These are phyloP conservation scores for Apamea sordens DNA, from an alignment of 2,888 invertebrate genomes.

Conservation along the genomic window DNA sequence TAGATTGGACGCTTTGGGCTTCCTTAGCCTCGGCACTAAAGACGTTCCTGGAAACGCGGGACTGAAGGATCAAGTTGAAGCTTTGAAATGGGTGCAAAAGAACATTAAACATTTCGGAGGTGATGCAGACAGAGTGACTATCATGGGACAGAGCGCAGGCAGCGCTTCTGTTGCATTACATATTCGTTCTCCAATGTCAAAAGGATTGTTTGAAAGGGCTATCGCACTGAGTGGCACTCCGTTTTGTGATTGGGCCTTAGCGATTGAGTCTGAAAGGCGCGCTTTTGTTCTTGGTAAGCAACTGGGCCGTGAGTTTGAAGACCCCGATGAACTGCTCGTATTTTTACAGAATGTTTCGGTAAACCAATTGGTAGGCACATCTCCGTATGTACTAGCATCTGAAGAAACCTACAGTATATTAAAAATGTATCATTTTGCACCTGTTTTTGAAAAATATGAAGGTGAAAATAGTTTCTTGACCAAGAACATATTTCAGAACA, in stretches of 20 bases:
- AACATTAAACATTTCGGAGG: slow-evolving; percentile 43
- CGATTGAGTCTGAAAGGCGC: slow-evolving; percentile 30
- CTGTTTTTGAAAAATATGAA: slow-evolving; percentile 34
- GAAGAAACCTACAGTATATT: slow-evolving; percentile 29
- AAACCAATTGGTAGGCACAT: slow-evolving; percentile 17
- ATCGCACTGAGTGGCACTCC: slow-evolving; percentile 36
- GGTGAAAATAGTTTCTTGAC: slow-evolving; percentile 31
- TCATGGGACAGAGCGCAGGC: slow-evolving; percentile 47
- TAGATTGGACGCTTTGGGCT: slow-evolving; percentile 45
- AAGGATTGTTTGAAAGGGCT: slow-evolving; percentile 39
- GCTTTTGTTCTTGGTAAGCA: slow-evolving; percentile 33
- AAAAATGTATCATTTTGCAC: slow-evolving; percentile 33
- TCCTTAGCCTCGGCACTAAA: slow-evolving; percentile 30
- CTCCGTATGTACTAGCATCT: slow-evolving; percentile 22
- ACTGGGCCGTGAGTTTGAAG: slow-evolving; percentile 25
- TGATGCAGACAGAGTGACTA: slow-evolving; percentile 36
- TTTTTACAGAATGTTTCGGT: slow-evolving; percentile 28
- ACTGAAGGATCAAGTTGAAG: slow-evolving; percentile 45
- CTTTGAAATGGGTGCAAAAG: slow-evolving; percentile 44
- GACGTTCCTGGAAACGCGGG: slow-evolving; percentile 48
- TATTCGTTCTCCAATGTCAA: slow-evolving; percentile 38
- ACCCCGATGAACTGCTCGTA: slow-evolving; percentile 29
- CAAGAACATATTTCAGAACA: not conserved
- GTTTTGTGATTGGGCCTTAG: slow-evolving; percentile 33
- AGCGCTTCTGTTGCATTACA: slow-evolving; percentile 32